Conservation (phyloP, 2,113 vertebrate species). For the Ariopsis seemanni region DNA sequence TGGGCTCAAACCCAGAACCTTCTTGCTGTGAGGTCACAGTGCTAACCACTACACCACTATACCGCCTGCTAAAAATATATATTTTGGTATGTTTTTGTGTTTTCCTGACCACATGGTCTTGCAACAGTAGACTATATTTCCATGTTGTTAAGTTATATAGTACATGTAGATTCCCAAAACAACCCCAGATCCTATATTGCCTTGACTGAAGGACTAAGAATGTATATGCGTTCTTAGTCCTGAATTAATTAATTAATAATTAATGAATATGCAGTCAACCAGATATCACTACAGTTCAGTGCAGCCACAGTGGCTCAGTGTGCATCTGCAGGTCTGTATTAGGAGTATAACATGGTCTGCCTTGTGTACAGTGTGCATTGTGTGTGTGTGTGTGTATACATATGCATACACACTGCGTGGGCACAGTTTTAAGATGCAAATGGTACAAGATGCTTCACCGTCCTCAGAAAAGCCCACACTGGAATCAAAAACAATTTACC, state of each 20-base stretch:
- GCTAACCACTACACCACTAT: no score
- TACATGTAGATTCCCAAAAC: neutral
- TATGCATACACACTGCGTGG: conserved; percentile 31
- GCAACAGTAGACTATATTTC: no score
- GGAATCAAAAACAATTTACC: conserved; percentile 24
- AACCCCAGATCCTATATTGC: neutral
- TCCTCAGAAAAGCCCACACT: conserved; percentile 36
- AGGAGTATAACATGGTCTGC: neutral
- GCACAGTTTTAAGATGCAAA: conserved; percentile 32
- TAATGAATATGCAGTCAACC: conserved; percentile 40
- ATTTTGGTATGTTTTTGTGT: neutral
- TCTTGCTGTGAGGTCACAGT: no score
- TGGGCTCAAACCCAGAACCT: no score
- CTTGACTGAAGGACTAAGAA: conserved; percentile 27
- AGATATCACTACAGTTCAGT: conserved; percentile 32
- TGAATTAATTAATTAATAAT: conserved; percentile 22
- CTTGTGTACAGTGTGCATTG: neutral
- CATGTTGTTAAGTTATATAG: neutral
- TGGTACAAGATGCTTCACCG: conserved; percentile 39
- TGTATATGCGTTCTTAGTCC: neutral
- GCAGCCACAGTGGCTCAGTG: conserved; percentile 11
- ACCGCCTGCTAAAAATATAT: no score
- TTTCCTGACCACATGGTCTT: neutral
- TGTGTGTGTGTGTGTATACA: conserved; percentile 2
- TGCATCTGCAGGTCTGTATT: neutral